Evolutionary conservation across 2,888 invertebrate species (phyloP).

Genomic region (Cordilura impudica): DNA sequence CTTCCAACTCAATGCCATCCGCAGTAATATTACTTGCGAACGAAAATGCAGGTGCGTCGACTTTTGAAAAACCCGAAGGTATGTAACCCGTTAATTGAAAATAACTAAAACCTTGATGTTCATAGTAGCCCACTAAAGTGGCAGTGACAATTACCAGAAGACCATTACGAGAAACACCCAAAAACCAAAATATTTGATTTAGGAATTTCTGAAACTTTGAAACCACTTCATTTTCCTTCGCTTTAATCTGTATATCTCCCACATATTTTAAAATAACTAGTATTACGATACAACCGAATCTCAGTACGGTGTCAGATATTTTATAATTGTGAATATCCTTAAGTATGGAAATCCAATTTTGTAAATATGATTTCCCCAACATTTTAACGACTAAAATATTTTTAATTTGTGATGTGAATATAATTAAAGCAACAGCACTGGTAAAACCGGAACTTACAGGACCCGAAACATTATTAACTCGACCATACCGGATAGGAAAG

Average conservation of each 20-base stretch:
- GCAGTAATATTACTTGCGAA: slow-evolving; percentile 70
- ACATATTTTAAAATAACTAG: slow-evolving; percentile 87
- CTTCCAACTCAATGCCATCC: slow-evolving; percentile 48
- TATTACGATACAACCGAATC: slow-evolving; percentile 85
- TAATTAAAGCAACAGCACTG: slow-evolving; percentile 92
- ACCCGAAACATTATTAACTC: slow-evolving; percentile 90
- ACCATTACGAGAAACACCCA: slow-evolving; percentile 89
- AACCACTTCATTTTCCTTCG: slow-evolving; percentile 75
- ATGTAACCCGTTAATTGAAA: slow-evolving; percentile 84
- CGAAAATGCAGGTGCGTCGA: slow-evolving; percentile 83
- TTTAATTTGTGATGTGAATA: slow-evolving; percentile 91
- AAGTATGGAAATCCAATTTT: slow-evolving; percentile 87
- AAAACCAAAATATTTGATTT: slow-evolving; percentile 84
- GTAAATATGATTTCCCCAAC: slow-evolving; percentile 86
- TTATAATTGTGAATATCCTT: slow-evolving; percentile 82
- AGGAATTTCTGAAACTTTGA: slow-evolving; percentile 79
- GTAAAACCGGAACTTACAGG: slow-evolving; percentile 94
- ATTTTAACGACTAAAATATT: slow-evolving; percentile 87
- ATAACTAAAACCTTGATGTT: slow-evolving; percentile 77
- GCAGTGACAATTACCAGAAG: slow-evolving; percentile 86
- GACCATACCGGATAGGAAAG: slow-evolving; percentile 87
- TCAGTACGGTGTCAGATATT: slow-evolving; percentile 86
- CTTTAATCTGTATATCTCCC: slow-evolving; percentile 82
- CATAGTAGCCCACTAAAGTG: slow-evolving; percentile 81
- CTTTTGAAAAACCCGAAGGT: slow-evolving; percentile 84